Evolutionary conservation across 2,113 vertebrate genomes (phyloP).

Genomic region (Festucalex cinctus): DNA sequence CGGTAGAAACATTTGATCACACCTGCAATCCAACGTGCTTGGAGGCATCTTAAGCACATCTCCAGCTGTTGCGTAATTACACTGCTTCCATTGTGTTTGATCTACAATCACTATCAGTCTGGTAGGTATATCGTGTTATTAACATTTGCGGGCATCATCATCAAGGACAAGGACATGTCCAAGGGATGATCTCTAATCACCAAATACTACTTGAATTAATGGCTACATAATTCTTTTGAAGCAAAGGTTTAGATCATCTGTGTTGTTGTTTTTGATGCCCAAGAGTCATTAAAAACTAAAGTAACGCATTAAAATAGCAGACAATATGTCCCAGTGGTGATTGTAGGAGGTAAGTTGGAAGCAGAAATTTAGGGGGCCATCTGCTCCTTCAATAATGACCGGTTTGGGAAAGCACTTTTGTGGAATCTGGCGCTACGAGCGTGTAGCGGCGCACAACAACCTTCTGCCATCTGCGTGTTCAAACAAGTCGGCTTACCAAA

Average conservation of each 20-base stretch:
- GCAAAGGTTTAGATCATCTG: conserved; percentile 21
- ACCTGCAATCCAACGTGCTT: background rate
- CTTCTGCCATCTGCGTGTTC: conserved; percentile 46
- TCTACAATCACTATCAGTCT: background rate
- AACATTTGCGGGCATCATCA: no score
- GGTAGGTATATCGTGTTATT: background rate
- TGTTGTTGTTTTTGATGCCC: conserved; percentile 24
- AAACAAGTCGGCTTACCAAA: conserved; percentile 35
- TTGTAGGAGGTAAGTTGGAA: conserved; percentile 27
- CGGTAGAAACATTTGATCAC: background rate
- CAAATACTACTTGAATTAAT: conserved; percentile 38
- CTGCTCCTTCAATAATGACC: conserved; percentile 55
- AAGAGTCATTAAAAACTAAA: conserved; percentile 39
- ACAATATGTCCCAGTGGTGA: conserved; percentile 49
- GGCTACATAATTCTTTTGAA: conserved; percentile 48
- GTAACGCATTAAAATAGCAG: conserved; percentile 41
- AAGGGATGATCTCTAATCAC: conserved; percentile 8
- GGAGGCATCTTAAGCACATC: background rate
- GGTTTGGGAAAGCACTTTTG: conserved; percentile 44
- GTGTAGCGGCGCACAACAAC: conserved; percentile 40
- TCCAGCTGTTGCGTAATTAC: background rate
- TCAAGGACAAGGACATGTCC: background rate
- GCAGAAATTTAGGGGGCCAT: conserved; percentile 44
- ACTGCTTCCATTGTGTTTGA: background rate
- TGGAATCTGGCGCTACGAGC: conserved; percentile 41